Conservation (phyloP, 2,888 invertebrate genomes). For the Calameuta pallipes region DNA sequence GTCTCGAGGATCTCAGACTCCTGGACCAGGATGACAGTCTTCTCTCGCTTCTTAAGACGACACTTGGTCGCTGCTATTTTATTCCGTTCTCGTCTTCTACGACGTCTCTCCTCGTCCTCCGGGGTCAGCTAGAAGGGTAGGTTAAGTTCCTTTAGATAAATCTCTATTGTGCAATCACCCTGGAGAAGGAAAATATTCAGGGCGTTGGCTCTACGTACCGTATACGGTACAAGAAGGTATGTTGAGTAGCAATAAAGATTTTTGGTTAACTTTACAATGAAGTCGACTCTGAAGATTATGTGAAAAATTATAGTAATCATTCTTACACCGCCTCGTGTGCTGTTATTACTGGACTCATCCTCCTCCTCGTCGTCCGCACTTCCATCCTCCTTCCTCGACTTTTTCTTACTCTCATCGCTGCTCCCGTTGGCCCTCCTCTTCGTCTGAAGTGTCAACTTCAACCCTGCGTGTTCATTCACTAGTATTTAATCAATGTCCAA, state of each 20-base stretch:
- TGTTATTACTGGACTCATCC: slow-evolving; percentile 72
- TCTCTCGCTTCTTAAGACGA: slow-evolving; percentile 91
- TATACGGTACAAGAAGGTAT: no score
- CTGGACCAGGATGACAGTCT: slow-evolving; percentile 85
- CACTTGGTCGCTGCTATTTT: slow-evolving; percentile 96
- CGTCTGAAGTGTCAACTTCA: slow-evolving; percentile 90
- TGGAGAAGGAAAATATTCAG: no score
- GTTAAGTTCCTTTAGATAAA: no score
- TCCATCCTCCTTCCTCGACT: slow-evolving; percentile 61
- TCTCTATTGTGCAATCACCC: no score
- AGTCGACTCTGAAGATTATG: no score
- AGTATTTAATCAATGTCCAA: no score
- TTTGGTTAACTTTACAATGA: no score
- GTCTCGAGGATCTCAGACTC: slow-evolving; percentile 88
- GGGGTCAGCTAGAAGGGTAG: slow-evolving; percentile 78
- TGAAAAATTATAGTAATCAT: background rate
- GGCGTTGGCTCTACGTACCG: no score
- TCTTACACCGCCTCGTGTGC: slow-evolving; percentile 62
- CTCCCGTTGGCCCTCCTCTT: slow-evolving; percentile 71
- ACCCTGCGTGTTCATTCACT: slow-evolving; percentile 67
- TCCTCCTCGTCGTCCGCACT: slow-evolving; percentile 64
- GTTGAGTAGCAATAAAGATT: no score
- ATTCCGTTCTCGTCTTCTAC: slow-evolving; percentile 88
- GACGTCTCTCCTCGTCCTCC: slow-evolving; percentile 90
- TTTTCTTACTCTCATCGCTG: slow-evolving; percentile 56